These are phyloP conservation scores for Microplitis deprimator DNA, from an alignment of 2,888 invertebrate genomes.

Conservation along the genomic window DNA sequence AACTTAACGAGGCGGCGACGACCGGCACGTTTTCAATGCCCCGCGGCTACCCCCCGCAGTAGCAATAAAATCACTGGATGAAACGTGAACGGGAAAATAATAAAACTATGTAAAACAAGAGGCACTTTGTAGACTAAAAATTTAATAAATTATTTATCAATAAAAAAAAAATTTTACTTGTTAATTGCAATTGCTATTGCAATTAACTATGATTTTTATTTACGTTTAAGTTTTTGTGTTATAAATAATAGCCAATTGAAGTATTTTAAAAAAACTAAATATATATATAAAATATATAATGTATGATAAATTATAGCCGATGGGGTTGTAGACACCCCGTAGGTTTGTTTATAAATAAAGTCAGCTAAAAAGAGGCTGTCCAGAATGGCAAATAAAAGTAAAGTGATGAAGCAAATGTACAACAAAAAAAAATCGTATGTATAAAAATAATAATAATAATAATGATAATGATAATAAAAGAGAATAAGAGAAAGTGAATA, in stretches of 20 bases:
- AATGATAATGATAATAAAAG: conserved; percentile 23
- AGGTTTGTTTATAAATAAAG: conserved; percentile 55
- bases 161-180: not conserved
- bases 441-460: conserved; percentile 10
- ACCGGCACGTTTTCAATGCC: conserved; percentile 35
- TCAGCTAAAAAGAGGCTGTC: conserved; percentile 31
- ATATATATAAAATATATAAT: conserved; percentile 29
- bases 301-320: conserved; percentile 46
- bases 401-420: conserved; percentile 24
- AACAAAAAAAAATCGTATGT: conserved; percentile 13
- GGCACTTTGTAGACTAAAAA: not conserved
- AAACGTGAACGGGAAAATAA: conserved; percentile 20
- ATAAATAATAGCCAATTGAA: not conserved
- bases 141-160: not conserved
- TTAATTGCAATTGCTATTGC: not conserved
- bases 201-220: not conserved
- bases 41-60: conserved; percentile 36
- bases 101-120: not conserved
- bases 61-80: conserved; percentile 30
- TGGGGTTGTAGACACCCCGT: conserved; percentile 44
- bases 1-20: conserved; percentile 36
- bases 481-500: conserved; percentile 31
- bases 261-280: too few species aligned
- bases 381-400: conserved; percentile 30
- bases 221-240: not conserved